Evolutionary conservation across 2,113 vertebrate species (phyloP).

Genomic region (Polyodon spathula): DNA sequence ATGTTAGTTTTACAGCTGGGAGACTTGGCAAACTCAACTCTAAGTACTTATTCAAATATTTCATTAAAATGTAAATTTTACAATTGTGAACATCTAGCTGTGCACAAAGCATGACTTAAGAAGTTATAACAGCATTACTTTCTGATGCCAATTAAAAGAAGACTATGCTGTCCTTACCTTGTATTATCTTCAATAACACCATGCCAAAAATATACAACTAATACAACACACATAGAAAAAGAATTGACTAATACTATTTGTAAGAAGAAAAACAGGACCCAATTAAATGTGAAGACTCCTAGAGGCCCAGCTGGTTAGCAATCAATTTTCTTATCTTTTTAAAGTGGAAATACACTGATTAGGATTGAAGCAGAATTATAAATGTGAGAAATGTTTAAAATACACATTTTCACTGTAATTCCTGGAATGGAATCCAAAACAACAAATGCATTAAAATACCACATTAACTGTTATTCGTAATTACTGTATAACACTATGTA

Average conservation of each 20-base stretch:
- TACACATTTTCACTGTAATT: conserved; percentile 15
- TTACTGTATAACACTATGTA: no score
- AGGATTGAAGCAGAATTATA: conserved; percentile 39
- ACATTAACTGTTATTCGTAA: not conserved
- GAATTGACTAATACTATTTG: conserved; percentile 46
- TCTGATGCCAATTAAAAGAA: conserved; percentile 61
- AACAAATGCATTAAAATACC: not conserved
- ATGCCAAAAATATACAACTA: conserved; percentile 44
- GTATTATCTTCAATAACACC: conserved; percentile 52
- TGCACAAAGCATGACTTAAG: conserved; percentile 68
- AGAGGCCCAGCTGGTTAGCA: conserved; percentile 34
- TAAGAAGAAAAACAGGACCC: conserved; percentile 26
- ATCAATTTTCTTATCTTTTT: conserved; percentile 59
- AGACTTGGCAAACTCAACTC: conserved; percentile 68
- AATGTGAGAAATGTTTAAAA: conserved; percentile 42
- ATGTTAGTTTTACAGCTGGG: conserved; percentile 63
- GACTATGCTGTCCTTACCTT: conserved; percentile 54
- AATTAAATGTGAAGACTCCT: conserved; percentile 46
- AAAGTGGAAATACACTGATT: conserved; percentile 58
- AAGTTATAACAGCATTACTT: conserved; percentile 57
- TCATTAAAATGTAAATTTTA: conserved; percentile 79
- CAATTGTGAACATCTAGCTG: conserved; percentile 57
- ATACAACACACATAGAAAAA: conserved; percentile 38
- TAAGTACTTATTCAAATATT: conserved; percentile 77
- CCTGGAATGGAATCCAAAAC: conserved; percentile 22